Conservation (phyloP, 2,113 vertebrate species). For the Mastomys natalensis region DNA sequence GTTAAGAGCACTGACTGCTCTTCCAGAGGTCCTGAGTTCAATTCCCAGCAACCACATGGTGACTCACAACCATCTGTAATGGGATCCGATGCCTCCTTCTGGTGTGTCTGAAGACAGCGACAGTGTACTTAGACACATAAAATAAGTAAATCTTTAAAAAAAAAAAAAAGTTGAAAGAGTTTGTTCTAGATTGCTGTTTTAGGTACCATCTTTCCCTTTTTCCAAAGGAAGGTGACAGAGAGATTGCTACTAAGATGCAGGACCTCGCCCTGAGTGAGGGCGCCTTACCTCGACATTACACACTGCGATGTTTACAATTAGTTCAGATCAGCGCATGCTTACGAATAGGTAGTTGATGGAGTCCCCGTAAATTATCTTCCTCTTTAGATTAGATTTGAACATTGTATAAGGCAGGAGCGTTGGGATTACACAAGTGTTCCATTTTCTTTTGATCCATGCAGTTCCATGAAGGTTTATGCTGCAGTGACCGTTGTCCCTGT, state of each 20-base stretch:
- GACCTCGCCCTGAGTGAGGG: constrained; percentile 99
- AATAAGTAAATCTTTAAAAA: too few species aligned
- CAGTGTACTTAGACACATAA: too few species aligned
- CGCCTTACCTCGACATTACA: constrained; percentile 97
- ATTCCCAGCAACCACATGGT: too few species aligned
- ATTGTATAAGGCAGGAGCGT: not conserved
- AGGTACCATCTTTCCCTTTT: constrained; percentile 86
- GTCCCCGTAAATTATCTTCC: constrained; percentile 77
- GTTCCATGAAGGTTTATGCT: constrained; percentile 15
- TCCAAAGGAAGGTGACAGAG: constrained; percentile 98
- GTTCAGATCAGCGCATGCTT: constrained; percentile 98
- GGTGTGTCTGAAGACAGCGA: too few species aligned
- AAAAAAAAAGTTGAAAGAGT: constrained; percentile 65
- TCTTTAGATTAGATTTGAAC: constrained; percentile 41
- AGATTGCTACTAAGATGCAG: constrained; percentile 99
- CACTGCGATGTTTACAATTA: constrained; percentile 98
- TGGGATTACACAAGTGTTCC: constrained; percentile 1
- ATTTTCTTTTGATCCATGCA: constrained; percentile 22
- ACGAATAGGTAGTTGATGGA: constrained; percentile 93
- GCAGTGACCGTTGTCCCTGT: not conserved
- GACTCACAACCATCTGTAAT: too few species aligned
- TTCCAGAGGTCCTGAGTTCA: too few species aligned
- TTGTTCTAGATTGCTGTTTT: constrained; percentile 81
- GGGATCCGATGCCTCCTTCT: too few species aligned
- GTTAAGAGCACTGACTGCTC: too few species aligned